Conservation (phyloP, 1,140 invertebrate species). For the Pseudomyrmex concolor region DNA sequence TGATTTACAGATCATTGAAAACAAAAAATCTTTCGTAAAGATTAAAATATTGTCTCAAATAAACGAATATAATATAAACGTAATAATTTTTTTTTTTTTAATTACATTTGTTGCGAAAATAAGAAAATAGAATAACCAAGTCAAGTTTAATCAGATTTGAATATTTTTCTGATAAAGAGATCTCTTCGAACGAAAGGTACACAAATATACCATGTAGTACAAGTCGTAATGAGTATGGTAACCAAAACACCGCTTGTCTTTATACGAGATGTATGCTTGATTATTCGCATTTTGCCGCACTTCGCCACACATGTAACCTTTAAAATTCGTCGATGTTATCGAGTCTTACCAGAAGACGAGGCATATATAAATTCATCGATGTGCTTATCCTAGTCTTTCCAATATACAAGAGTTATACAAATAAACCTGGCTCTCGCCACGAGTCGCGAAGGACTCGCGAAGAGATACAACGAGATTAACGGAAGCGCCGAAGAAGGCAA, state of each 20-base stretch:
- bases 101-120: not conserved
- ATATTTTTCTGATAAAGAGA: slow-evolving; percentile 41
- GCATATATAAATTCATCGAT: slow-evolving; percentile 63
- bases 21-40: not conserved
- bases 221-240: slow-evolving; percentile 34
- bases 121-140: not conserved
- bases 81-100: too few relatives aligned
- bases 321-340: slow-evolving; percentile 62
- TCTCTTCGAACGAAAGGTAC: slow-evolving; percentile 18
- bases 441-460: slow-evolving; percentile 50
- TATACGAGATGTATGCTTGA: not conserved
- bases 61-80: too few relatives aligned
- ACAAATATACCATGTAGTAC: slow-evolving; percentile 33
- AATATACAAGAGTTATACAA: slow-evolving; percentile 73
- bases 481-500: slow-evolving; percentile 62
- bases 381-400: slow-evolving; percentile 45
- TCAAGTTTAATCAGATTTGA: not conserved
- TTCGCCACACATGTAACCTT: slow-evolving; percentile 13
- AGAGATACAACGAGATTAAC: slow-evolving; percentile 74
- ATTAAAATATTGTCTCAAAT: too few relatives aligned
- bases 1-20: not conserved
- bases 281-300: slow-evolving; percentile 17
- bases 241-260: not conserved
- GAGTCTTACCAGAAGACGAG: not conserved
- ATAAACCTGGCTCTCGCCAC: slow-evolving; percentile 60